phyloP scores from a whole-genome alignment of 30 jellyfish, hydroid and myxozoan species.

The Turritopsis rubra region DNA sequence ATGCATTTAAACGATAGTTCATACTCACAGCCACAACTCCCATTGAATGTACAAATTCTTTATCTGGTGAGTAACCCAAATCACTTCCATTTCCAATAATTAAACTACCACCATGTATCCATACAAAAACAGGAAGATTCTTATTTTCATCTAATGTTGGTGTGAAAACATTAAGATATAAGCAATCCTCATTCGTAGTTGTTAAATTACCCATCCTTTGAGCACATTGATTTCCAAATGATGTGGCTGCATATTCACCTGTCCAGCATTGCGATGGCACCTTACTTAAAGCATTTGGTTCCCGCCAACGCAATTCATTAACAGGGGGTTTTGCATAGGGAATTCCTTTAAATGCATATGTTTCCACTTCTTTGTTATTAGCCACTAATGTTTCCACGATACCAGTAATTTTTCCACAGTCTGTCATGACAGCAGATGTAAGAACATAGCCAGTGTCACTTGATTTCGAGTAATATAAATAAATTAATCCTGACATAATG shows the following conservation, averaged over 20 bases:
- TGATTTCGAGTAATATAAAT: slow-evolving; percentile 25
- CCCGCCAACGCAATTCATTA: slow-evolving; percentile 54
- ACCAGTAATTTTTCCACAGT: slow-evolving; percentile 29
- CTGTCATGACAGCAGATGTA: slow-evolving; percentile 15
- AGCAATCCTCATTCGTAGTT: slow-evolving; percentile 48
- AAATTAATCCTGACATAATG: slow-evolving; percentile 29
- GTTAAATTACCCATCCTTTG: background rate
- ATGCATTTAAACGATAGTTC: slow-evolving; percentile 70
- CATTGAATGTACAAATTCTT: slow-evolving; percentile 44
- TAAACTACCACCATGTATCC: slow-evolving; percentile 71
- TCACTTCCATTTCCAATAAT: slow-evolving; percentile 29
- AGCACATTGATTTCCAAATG: slow-evolving; percentile 30
- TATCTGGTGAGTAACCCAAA: slow-evolving; percentile 37
- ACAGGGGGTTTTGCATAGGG: slow-evolving; percentile 76
- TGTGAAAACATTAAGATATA: slow-evolving; percentile 60
- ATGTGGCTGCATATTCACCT: slow-evolving; percentile 42
- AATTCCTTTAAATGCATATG: slow-evolving; percentile 60
- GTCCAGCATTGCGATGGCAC: slow-evolving; percentile 38
- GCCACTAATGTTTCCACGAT: slow-evolving; percentile 9
- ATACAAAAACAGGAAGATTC: slow-evolving; percentile 60
- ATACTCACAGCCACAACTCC: slow-evolving; percentile 57
- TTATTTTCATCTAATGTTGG: slow-evolving; percentile 29
- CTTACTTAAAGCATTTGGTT: slow-evolving; percentile 45
- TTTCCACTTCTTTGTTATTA: slow-evolving; percentile 16
- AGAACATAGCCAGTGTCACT: background rate